Conservation (phyloP, 1,140 invertebrate genomes). For the Plectus sambesii region DNA sequence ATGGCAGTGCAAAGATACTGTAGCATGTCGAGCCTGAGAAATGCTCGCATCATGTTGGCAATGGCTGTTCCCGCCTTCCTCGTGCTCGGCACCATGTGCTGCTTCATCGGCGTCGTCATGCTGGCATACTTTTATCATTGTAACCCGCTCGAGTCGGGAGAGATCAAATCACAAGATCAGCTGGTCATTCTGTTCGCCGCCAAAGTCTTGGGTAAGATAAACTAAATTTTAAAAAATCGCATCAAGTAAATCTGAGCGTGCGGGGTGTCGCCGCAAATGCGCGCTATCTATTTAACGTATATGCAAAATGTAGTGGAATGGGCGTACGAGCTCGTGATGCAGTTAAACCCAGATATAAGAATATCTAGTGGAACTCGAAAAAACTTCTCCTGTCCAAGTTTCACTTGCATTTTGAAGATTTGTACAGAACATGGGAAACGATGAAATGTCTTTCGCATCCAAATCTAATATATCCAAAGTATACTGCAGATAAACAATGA, state of each 20-base stretch:
- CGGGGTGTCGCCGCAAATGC: too few species aligned
- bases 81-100: constrained; percentile 59
- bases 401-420: too few species aligned
- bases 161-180: constrained; percentile 44
- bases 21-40: constrained; percentile 62
- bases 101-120: constrained; percentile 13
- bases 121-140: constrained; percentile 30
- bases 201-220: constrained; percentile 63
- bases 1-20: constrained; percentile 73
- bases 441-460: too few species aligned
- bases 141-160: constrained; percentile 39
- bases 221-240: background rate
- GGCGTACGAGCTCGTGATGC: too few species aligned
- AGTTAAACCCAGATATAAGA: too few species aligned
- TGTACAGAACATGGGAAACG: too few species aligned
- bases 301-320: too few species aligned
- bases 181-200: constrained; percentile 61
- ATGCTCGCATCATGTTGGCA: constrained; percentile 56
- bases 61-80: constrained; percentile 58
- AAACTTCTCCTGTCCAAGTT: too few species aligned
- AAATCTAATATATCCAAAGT: too few species aligned
- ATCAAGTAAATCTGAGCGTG: background rate
- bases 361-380: too few species aligned
- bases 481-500: too few species aligned
- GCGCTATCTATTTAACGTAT: too few species aligned